These are phyloP conservation scores for Gopherus flavomarginatus DNA, from an alignment of 2,113 vertebrate genomes.

Conservation along the genomic window DNA sequence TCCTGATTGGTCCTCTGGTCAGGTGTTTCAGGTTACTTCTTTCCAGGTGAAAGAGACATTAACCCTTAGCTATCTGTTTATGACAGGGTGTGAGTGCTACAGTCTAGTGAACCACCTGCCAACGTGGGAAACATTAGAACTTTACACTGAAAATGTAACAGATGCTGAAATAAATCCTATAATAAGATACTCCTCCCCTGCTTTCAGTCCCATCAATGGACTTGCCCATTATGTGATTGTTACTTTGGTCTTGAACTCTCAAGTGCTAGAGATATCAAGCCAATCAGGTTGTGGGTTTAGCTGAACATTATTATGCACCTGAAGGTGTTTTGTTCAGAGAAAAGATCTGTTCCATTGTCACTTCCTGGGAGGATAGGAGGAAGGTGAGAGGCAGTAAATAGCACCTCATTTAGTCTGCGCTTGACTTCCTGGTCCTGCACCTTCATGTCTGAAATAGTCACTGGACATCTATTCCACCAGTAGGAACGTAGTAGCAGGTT, in stretches of 20 bases:
- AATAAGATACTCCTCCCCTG: slow-evolving; percentile 24
- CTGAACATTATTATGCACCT: neutral
- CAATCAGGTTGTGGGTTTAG: neutral
- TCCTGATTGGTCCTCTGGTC: no score
- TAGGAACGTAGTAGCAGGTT: neutral
- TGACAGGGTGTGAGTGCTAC: neutral
- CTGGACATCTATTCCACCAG: neutral
- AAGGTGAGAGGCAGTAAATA: neutral
- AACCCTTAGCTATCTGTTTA: no score
- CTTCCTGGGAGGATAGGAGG: neutral
- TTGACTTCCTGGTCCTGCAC: neutral
- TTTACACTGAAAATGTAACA: slow-evolving; percentile 38
- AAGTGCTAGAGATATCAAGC: neutral
- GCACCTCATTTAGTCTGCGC: neutral
- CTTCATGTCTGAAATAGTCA: fast-evolving
- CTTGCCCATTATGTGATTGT: neutral
- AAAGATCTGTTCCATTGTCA: neutral
- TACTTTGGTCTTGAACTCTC: slow-evolving; percentile 11
- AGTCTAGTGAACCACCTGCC: slow-evolving; percentile 56
- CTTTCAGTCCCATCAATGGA: slow-evolving; percentile 28
- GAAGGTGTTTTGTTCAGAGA: neutral
- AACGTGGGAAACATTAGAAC: slow-evolving; percentile 4
- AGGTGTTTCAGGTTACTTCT: no score
- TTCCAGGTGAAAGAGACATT: no score
- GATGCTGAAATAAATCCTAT: slow-evolving; percentile 51